Base-by-base conservation (phyloP, 2,113 vertebrate genomes). In the Leptocoma aspasia region DNA sequence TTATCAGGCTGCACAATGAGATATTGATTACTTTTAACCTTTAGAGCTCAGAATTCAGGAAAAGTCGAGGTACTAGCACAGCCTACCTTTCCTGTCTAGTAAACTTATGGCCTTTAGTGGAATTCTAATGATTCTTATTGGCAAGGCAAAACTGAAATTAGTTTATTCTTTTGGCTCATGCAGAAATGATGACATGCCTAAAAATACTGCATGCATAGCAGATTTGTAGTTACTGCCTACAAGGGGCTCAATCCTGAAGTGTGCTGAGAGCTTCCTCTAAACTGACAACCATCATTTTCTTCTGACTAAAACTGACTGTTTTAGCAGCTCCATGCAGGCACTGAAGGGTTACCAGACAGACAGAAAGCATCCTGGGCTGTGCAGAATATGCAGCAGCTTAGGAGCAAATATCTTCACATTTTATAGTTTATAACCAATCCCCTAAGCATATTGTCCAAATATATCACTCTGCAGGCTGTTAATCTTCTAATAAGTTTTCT, bases 1-100 rank as follows among this genome's bases (percentile, higher is more conserved):
- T 98, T 97, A 98, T 97, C 96, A 98, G 96, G 96, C 93, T 96
- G 96, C 87, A 95, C 98, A 98, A 98, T 98, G 98, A 98, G 97
- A 96, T 98, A 98, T 98, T 98, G 98, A 98, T 98, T 97, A 98
- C 93, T 97, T 98, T 97, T 98, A 98, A 98, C 98, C 98, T 98
- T 98, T 98, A 98, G 95, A 96, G 95, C 86, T 82, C 95, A 95
- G 96, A 97, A 98, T 97, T 97, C 97, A 96, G 90, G 87, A 97
- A 98, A 97, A 98, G 98, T 96, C 83, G 15, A 95, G 95, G 92
- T 79, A 97, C 91, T 78, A 92, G 88, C 94, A 94, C 35, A 96
- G 69, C 92, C 90, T 95, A 68, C 83, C 77, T 95, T 96, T 97
- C 89, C 96, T 95, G 90, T 87, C 96, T 95, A 61, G 96, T 95